A percentile compares a stretch with the other conserved stretches of the same genome.
Evolutionary conservation across 1,140 invertebrate species (phyloP).

Genomic region (Leptopilina clavipes): DNA sequence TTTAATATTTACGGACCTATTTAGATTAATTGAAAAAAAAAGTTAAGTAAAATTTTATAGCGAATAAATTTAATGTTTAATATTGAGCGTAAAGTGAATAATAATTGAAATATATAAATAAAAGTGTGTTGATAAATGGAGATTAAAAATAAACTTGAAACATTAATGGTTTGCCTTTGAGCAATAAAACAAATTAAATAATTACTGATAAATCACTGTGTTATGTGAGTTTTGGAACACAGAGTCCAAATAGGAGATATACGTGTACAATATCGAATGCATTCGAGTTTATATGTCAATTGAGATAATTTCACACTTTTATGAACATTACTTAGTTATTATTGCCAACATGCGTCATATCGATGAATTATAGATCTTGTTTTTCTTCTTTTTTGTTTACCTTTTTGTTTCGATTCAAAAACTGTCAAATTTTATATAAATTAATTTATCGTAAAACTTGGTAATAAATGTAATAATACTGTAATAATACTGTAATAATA

Average conservation of each 20-base stretch:
- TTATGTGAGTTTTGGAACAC: neutral
- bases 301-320: conserved; percentile 3
- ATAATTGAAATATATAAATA: neutral
- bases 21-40: too few species aligned
- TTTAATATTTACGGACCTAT: too few species aligned
- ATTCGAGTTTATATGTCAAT: neutral
- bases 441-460: too few species aligned
- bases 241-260: neutral
- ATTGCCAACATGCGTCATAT: conserved; percentile 1
- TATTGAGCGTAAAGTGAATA: too few species aligned
- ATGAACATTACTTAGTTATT: conserved; percentile 2
- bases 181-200: neutral
- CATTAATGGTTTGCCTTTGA: neutral
- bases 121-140: conserved; percentile 8
- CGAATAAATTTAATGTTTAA: too few species aligned
- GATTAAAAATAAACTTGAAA: neutral
- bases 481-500: too few species aligned
- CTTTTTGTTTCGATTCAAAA: too few species aligned
- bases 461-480: too few species aligned
- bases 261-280: neutral
- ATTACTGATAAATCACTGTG: conserved; percentile 20
- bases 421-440: too few species aligned
- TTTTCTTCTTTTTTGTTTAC: neutral
- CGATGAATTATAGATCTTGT: neutral
- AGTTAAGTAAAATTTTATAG: too few species aligned